Conservation (phyloP, 1,140 invertebrate species). For the Paraescarpia echinospica region DNA sequence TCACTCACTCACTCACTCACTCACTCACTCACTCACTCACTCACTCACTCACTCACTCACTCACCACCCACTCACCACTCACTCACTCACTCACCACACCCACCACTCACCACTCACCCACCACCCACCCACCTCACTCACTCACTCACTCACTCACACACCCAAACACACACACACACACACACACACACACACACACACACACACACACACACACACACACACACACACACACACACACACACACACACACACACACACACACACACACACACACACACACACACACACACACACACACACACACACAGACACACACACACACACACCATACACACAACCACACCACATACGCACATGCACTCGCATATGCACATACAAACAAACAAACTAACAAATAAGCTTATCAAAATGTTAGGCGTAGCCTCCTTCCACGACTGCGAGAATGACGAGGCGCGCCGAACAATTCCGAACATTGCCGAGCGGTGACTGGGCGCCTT, state of each 20-base stretch:
- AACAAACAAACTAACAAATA: not conserved
- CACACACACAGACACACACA: constrained; percentile 20
- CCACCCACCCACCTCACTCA: not conserved
- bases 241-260: constrained; percentile 21
- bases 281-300: constrained; percentile 21
- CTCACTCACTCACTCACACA: not conserved
- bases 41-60: too few species aligned
- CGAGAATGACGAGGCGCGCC: not conserved
- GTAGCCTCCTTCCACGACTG: constrained; percentile 1
- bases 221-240: constrained; percentile 20
- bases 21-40: too few species aligned
- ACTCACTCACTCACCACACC: too few species aligned
- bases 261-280: constrained; percentile 21
- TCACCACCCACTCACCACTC: too few species aligned
- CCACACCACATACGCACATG: not conserved
- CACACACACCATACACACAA: not conserved
- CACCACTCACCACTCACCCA: too few species aligned
- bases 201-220: constrained; percentile 3
- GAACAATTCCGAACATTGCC: not conserved
- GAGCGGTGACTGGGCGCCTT: not conserved
- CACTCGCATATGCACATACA: not conserved
- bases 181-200: constrained; percentile 3
- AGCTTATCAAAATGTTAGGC: not conserved
- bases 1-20: too few species aligned
- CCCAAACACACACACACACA: not conserved